phyloP scores from a whole-genome alignment of 2,888 invertebrate genomes.

The Drosophila falleni region DNA sequence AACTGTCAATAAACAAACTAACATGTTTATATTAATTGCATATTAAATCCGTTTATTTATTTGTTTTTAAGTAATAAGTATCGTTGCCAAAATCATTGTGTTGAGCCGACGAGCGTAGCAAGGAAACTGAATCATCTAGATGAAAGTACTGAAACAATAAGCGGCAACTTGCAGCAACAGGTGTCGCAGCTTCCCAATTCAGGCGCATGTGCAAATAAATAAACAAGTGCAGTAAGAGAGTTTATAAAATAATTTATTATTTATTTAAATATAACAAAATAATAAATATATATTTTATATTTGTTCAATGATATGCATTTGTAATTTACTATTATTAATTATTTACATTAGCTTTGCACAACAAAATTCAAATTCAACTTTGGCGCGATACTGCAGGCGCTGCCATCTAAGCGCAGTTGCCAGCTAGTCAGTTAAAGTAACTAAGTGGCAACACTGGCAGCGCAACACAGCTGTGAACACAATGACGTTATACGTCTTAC shows the following conservation, averaged over 20 bases:
- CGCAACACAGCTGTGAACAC: not conserved
- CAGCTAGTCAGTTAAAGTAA: not conserved
- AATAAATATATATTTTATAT: not conserved
- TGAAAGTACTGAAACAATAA: slow-evolving; percentile 27
- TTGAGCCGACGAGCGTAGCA: slow-evolving; percentile 48
- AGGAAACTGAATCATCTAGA: slow-evolving; percentile 60
- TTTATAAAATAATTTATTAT: not conserved
- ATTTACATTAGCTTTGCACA: not conserved
- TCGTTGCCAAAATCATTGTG: slow-evolving; percentile 43
- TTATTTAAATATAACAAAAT: not conserved
- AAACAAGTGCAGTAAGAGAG: not conserved
- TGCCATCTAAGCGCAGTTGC: not conserved
- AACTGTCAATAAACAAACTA: slow-evolving; percentile 26
- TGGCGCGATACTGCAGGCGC: not conserved
- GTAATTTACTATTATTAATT: not conserved
- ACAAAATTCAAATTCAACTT: not conserved
- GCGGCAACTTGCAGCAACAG: slow-evolving; percentile 46
- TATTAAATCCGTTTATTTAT: slow-evolving; percentile 5
- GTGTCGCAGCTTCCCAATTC: slow-evolving; percentile 89
- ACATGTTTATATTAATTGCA: slow-evolving; percentile 31
- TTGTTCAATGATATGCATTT: not conserved
- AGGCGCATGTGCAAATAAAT: slow-evolving; percentile 51
- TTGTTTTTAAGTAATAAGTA: not conserved
- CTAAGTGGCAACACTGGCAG: slow-evolving; percentile 35
- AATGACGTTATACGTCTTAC: not conserved